A percentile compares a stretch with the other conserved stretches of the same genome.
Conservation (phyloP, 2,797 vertebrate genomes). For the Distichodus sexfasciatus region DNA sequence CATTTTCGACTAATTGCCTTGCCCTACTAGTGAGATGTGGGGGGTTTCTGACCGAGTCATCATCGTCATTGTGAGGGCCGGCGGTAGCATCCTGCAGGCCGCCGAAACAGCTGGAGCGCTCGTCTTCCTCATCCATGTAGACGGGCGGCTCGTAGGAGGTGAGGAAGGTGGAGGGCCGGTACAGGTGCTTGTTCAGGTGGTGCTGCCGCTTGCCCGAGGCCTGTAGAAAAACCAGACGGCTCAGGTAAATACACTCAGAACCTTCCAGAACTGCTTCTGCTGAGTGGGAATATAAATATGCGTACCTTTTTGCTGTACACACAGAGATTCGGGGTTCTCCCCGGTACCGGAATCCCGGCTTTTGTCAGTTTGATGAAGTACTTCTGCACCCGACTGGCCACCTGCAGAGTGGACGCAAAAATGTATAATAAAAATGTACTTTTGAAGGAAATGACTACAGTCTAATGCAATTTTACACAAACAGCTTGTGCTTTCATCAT, state of each 20-base stretch:
- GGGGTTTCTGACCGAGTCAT: conserved; percentile 89
- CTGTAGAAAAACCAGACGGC: conserved; percentile 61
- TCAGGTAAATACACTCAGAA: neutral
- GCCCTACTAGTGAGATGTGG: too few relatives aligned
- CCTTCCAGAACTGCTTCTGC: neutral
- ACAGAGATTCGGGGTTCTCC: conserved; percentile 96
- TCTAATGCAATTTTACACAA: too few relatives aligned
- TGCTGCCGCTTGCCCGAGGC: conserved; percentile 93
- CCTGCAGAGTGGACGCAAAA: conserved; percentile 71
- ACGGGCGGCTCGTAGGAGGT: conserved; percentile 97
- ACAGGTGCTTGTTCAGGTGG: conserved; percentile 97
- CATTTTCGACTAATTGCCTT: too few relatives aligned
- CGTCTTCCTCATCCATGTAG: conserved; percentile 97
- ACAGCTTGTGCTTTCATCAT: neutral
- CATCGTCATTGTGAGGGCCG: conserved; percentile 73
- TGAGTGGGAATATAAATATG: neutral
- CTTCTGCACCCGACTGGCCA: conserved; percentile 97
- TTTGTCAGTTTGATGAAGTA: conserved; percentile 99
- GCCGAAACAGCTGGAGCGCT: conserved; percentile 82
- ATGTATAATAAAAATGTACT: too few relatives aligned
- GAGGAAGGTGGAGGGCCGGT: conserved; percentile 97
- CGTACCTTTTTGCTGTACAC: conserved; percentile 97
- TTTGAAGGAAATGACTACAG: too few relatives aligned
- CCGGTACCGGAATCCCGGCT: conserved; percentile 98
- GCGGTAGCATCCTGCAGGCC: conserved; percentile 82